Conservation (phyloP, 2,888 invertebrate genomes). For the Drosophila neoperkinsi region DNA sequence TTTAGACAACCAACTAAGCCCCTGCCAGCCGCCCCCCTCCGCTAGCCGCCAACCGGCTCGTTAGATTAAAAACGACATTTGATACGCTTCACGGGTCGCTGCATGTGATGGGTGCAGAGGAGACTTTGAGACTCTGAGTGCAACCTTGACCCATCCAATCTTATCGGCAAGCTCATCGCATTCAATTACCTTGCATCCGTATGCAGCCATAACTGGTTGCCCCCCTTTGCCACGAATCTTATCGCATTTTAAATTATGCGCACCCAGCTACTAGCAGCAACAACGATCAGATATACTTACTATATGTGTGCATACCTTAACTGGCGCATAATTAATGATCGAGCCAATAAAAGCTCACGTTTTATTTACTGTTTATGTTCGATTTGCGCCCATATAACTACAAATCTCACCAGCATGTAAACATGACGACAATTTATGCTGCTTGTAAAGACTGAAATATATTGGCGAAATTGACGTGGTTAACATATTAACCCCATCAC, state of each 20-base stretch:
- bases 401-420: conserved; percentile 44
- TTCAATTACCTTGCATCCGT: conserved; percentile 43
- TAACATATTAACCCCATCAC: conserved; percentile 17
- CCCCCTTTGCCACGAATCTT: conserved; percentile 6
- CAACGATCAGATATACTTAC: conserved; percentile 11
- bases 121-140: conserved; percentile 6
- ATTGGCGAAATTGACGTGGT: conserved; percentile 40
- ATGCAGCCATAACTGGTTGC: conserved; percentile 59
- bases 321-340: conserved; percentile 73
- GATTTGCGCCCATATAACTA: conserved; percentile 39
- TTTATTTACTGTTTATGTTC: conserved; percentile 71
- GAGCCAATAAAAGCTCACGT: conserved; percentile 65
- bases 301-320: conserved; percentile 38
- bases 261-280: conserved; percentile 24
- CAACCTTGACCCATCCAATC: conserved; percentile 56
- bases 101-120: conserved; percentile 6
- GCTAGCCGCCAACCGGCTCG: background rate
- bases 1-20: conserved; percentile 13
- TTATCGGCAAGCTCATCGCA: conserved; percentile 46
- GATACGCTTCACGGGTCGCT: conserved; percentile 59
- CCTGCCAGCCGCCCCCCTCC: background rate
- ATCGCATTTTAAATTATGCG: conserved; percentile 24
- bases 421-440: conserved; percentile 75
- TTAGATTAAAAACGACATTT: conserved; percentile 39
- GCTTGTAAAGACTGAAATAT: conserved; percentile 48